Base-by-base conservation (phyloP, 2,888 invertebrate genomes). In the Pandemis heparana region DNA sequence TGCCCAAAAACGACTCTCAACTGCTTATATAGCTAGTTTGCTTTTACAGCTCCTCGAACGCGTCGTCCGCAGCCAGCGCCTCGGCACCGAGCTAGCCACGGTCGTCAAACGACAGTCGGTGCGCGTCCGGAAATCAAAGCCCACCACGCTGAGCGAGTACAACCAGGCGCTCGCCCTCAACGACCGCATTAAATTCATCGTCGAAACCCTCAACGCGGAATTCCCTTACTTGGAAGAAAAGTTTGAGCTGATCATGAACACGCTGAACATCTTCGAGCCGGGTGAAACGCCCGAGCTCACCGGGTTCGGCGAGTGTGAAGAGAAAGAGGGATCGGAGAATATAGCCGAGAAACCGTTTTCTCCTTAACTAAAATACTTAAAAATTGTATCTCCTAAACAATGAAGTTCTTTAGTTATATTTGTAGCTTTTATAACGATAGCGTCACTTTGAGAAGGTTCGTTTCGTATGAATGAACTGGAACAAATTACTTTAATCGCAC, bases 51-150 rank as follows among this genome's bases (percentile, higher is more conserved):
- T 95, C 7, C 80, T 95, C 48, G 95, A 95, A 76, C 91, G 90
- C 62, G 95, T 97, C 23, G 95, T 97, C 0, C 95, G 96, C 64
- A 95, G 96, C 79, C 97, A 98, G 85, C 95, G 96, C 43, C 96
- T 96, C 76, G 95, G 96, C 43, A 95, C 93, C 77, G 95, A 96
- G 79, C 95, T 96, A 70, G 82, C 90, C 0, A 93, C 93, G 3
- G 90, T 96, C 0, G 84, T 94, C 1, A 94, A 94, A 73, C 88
- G 92, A 0, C 91, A 91, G 70, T 88, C 89, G 0, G 77, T 94
- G 1, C 87, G 85, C 53, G 82, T 89, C 1, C 87, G 81, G 75
- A 94, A 92, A 63, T 91, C 95, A 0, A 95, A 96, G 74, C 79
- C 90, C 0, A 79, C 91, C 0, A 86, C 97, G 8, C 88, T 95